Conservation (phyloP, 2,888 invertebrate genomes). For the Zele albiditarsus region DNA sequence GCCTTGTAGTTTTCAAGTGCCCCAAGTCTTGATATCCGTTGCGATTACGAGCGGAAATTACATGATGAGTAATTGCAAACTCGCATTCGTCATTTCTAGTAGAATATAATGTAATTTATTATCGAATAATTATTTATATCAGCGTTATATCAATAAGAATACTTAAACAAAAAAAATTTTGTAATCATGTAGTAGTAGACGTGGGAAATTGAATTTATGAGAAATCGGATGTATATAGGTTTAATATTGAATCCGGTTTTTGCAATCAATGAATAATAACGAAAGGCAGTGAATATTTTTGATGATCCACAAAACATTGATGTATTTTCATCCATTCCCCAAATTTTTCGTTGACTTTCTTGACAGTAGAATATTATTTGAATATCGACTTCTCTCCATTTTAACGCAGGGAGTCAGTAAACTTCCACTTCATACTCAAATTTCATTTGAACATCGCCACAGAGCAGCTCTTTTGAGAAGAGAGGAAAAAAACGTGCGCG, state of each 20-base stretch:
- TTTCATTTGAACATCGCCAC: no score
- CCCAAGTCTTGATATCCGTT: slow-evolving; percentile 30
- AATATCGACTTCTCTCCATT: no score
- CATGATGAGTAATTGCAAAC: slow-evolving; percentile 35
- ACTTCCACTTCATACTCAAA: no score
- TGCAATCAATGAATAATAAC: slow-evolving; percentile 18
- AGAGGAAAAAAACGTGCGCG: background rate
- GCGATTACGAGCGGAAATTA: slow-evolving; percentile 32
- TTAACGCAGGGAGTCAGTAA: no score
- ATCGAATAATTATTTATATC: background rate
- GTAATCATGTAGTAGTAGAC: background rate
- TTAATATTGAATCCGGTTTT: background rate
- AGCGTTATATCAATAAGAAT: background rate
- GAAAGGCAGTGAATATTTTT: background rate
- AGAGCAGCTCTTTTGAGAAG: background rate
- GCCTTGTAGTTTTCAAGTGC: background rate
- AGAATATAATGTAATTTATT: background rate
- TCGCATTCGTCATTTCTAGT: background rate
- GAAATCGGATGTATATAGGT: slow-evolving; percentile 1
- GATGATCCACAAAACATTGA: no score
- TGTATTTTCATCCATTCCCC: no score
- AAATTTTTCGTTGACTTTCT: no score
- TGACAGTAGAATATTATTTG: no score
- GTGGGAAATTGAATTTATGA: slow-evolving; percentile 2
- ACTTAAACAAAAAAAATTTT: background rate